phyloP scores from a whole-genome alignment of 1,140 invertebrate species.

The Orius insidiosus region DNA sequence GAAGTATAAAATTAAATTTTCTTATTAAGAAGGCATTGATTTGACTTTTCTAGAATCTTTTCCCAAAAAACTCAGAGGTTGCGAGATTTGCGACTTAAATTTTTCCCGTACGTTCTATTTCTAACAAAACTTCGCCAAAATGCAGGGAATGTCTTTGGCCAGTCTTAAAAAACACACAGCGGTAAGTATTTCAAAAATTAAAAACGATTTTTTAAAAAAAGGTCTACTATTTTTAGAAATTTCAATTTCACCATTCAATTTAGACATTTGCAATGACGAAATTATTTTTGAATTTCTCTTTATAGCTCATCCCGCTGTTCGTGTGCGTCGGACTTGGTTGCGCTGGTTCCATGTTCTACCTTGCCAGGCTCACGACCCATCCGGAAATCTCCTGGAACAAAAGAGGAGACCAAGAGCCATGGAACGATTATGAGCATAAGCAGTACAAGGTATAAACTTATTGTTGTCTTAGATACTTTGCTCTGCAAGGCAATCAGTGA shows the following conservation, averaged over 20 bases:
- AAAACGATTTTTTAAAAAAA: too few relatives aligned
- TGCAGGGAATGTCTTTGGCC: constrained; percentile 11
- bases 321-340: constrained; percentile 47
- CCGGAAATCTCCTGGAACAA: constrained; percentile 67
- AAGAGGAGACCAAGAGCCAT: constrained; percentile 53
- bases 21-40: too few relatives aligned
- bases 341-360: constrained; percentile 37
- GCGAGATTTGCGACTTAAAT: too few relatives aligned
- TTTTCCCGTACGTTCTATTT: too few relatives aligned
- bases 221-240: too few relatives aligned
- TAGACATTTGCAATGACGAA: too few relatives aligned
- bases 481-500: neutral
- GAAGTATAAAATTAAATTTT: too few relatives aligned
- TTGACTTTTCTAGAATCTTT: too few relatives aligned
- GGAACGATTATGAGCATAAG: constrained; percentile 57
- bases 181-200: constrained; percentile 8
- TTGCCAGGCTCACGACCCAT: constrained; percentile 46
- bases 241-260: too few relatives aligned
- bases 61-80: too few relatives aligned
- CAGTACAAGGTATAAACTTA: constrained; percentile 55
- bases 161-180: constrained; percentile 13
- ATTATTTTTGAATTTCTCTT: constrained; percentile 13
- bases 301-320: constrained; percentile 60
- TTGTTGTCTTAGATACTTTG: neutral
- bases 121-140: neutral